A percentile compares a stretch with the other conserved stretches of the same genome.
Conservation (phyloP, 2,113 vertebrate genomes). For the Furnarius figulus region DNA sequence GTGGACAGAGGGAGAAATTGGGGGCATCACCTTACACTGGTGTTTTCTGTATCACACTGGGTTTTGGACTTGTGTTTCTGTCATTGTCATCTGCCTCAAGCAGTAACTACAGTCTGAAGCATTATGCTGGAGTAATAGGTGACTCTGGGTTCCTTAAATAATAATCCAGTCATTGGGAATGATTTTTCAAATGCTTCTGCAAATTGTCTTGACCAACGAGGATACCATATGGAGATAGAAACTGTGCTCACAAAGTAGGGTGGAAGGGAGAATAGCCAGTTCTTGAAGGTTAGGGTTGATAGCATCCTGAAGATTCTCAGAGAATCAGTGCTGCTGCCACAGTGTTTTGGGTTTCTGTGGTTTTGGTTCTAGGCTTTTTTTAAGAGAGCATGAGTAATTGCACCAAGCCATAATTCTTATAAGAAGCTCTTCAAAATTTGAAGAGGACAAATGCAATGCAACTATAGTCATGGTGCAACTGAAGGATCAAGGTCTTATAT, state of each 20-base stretch:
- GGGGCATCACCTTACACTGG: not conserved
- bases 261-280: not conserved
- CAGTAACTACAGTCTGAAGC: not conserved
- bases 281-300: not conserved
- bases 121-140: not conserved
- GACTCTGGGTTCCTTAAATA: not conserved
- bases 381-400: not conserved
- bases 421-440: accelerated
- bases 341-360: not conserved
- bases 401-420: not conserved
- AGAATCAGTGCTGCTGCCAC: not conserved
- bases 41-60: not conserved
- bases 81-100: not conserved
- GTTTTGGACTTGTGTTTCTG: not conserved
- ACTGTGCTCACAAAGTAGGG: not conserved
- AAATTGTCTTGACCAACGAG: not conserved
- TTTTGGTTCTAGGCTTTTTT: not conserved
- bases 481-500: not conserved
- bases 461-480: not conserved
- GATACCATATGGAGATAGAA: not conserved
- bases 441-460: not conserved
- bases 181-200: not conserved
- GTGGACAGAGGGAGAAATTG: not conserved
- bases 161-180: not conserved
- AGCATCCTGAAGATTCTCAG: not conserved